Evolutionary conservation across 1,140 invertebrate genomes (phyloP).

Genomic region (Anastrepha obliqua): DNA sequence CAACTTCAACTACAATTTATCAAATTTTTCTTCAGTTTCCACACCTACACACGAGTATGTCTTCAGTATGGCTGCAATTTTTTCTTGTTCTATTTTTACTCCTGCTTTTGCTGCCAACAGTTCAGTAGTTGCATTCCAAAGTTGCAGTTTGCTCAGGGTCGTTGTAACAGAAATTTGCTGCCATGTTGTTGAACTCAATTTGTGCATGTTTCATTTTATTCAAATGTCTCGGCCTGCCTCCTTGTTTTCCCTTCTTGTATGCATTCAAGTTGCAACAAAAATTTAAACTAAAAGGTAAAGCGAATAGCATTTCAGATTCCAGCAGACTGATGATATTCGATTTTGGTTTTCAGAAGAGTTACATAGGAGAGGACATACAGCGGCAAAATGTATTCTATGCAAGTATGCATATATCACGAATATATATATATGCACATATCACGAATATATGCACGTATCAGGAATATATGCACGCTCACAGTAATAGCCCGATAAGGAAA

Average conservation of each 20-base stretch:
- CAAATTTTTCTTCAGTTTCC: neutral
- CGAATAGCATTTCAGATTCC: neutral
- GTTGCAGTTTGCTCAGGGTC: neutral
- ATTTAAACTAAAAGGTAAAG: neutral
- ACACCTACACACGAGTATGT: too few relatives aligned
- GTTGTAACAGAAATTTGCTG: slow-evolving; percentile 9
- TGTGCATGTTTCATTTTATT: neutral
- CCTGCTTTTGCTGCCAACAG: neutral
- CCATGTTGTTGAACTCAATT: slow-evolving; percentile 29
- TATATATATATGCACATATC: too few relatives aligned
- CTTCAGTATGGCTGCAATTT: neutral
- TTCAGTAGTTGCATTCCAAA: neutral
- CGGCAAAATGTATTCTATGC: too few relatives aligned
- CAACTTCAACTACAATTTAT: neutral
- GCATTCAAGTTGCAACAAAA: neutral
- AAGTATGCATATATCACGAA: too few relatives aligned
- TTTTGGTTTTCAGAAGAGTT: neutral
- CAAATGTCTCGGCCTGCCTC: too few relatives aligned
- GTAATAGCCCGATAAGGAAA: too few relatives aligned
- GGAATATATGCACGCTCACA: too few relatives aligned
- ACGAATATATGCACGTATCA: too few relatives aligned
- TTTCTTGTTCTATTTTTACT: neutral
- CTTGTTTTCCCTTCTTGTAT: neutral
- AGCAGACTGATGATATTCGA: neutral
- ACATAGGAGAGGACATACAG: too few relatives aligned